A percentile compares a stretch with the other conserved stretches of the same genome.
phyloP scores from a whole-genome alignment of 1,140 invertebrate species.

The Dinothrombium tinctorium region DNA sequence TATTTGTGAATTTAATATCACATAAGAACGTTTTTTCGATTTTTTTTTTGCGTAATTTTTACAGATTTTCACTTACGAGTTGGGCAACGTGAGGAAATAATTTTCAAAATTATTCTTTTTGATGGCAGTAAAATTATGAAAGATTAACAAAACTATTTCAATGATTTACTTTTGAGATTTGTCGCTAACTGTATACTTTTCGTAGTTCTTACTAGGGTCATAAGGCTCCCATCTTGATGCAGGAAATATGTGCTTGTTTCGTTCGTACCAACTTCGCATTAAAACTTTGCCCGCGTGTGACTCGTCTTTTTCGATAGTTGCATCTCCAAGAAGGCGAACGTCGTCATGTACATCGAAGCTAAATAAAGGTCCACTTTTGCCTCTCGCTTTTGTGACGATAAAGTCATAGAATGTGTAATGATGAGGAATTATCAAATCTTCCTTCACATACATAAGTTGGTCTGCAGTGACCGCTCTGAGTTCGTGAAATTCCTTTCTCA shows the following conservation, averaged over 20 bases:
- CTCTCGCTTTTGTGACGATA: constrained; percentile 88
- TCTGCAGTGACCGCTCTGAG: constrained; percentile 86
- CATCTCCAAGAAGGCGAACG: constrained; percentile 75
- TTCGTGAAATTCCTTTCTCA: constrained; percentile 89
- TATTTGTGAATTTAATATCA: too few relatives aligned
- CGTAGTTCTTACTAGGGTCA: constrained; percentile 92
- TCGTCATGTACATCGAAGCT: constrained; percentile 95
- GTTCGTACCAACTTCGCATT: constrained; percentile 78
- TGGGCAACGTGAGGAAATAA: too few relatives aligned
- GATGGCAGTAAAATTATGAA: too few relatives aligned
- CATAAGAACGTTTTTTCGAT: too few relatives aligned
- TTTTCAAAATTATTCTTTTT: too few relatives aligned
- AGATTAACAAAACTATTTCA: too few relatives aligned
- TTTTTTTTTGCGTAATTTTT: too few relatives aligned
- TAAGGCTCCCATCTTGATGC: constrained; percentile 98
- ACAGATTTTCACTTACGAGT: too few relatives aligned
- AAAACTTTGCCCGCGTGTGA: constrained; percentile 93
- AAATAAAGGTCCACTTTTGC: constrained; percentile 96
- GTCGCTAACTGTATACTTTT: constrained; percentile 71
- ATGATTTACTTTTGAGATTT: too few relatives aligned
- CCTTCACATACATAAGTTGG: constrained; percentile 98
- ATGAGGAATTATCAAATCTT: constrained; percentile 93
- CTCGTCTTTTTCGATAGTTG: constrained; percentile 87
- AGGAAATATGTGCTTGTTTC: constrained; percentile 98
- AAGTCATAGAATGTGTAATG: constrained; percentile 99